Evolutionary conservation across 2,113 vertebrate species (phyloP).

Genomic region (Erythrolamprus reginae): DNA sequence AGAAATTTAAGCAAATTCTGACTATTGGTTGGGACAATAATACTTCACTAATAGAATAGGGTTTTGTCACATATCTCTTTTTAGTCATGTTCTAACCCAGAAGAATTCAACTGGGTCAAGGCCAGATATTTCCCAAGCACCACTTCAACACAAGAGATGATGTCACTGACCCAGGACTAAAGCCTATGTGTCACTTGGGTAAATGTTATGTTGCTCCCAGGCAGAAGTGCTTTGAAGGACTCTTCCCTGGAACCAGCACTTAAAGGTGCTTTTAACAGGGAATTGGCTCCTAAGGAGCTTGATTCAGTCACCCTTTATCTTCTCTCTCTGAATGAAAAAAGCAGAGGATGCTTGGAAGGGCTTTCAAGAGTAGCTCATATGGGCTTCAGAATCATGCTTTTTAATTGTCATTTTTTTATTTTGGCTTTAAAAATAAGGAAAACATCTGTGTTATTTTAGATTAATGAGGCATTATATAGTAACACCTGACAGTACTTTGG

Average conservation of each 20-base stretch:
- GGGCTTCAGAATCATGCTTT: background rate
- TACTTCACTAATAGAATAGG: background rate
- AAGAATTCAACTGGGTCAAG: background rate
- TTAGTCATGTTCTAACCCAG: background rate
- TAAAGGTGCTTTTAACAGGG: background rate
- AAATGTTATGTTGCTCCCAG: background rate
- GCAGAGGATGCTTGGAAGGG: background rate
- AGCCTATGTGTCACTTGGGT: background rate
- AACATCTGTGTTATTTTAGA: background rate
- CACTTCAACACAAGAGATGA: background rate
- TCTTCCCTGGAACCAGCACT: background rate
- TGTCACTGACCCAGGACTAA: background rate
- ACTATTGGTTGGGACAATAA: background rate
- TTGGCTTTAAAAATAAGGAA: background rate
- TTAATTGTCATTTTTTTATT: background rate
- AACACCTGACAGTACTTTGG: background rate
- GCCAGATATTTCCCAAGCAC: background rate
- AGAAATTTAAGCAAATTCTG: background rate
- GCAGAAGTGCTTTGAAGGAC: background rate
- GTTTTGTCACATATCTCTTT: background rate
- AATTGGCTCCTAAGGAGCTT: background rate
- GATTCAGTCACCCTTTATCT: background rate
- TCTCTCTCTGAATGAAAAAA: background rate
- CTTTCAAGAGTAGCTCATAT: background rate
- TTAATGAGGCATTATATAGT: background rate